Percentiles rank a stretch among this genome's conserved stretches.
Conservation (phyloP, 2,797 vertebrate species). For the Pteronotus mesoamericanus region DNA sequence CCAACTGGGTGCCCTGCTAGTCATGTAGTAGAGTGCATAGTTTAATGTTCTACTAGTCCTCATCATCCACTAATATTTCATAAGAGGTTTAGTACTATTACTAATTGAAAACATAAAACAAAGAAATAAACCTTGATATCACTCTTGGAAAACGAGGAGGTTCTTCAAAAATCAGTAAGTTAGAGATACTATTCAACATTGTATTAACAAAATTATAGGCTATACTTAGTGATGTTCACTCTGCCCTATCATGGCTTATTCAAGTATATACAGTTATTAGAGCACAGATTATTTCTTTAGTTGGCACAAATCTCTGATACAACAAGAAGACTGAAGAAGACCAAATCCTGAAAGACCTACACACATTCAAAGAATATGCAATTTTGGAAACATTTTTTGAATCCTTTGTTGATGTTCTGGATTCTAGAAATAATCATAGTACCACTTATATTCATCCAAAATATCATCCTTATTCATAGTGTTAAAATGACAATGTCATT, state of each 20-base stretch:
- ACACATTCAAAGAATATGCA: neutral
- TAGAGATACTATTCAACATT: neutral
- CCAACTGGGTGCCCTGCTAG: neutral
- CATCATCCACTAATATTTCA: neutral
- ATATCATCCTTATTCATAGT: neutral
- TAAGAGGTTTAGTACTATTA: neutral
- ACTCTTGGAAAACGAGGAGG: neutral
- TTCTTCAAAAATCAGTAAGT: neutral
- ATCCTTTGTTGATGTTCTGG: neutral
- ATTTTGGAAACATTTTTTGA: neutral
- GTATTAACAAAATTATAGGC: neutral
- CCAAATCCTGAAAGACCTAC: neutral
- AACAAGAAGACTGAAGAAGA: neutral
- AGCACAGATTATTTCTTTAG: neutral
- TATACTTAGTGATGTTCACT: neutral
- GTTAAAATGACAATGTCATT: neutral
- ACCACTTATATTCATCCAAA: neutral
- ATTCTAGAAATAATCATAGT: neutral
- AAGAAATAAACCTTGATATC: conserved; percentile 7
- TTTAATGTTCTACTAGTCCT: neutral
- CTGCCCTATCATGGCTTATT: neutral
- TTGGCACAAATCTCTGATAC: neutral
- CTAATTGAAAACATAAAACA: conserved; percentile 31
- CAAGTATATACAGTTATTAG: neutral
- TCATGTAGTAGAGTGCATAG: neutral